A percentile compares a stretch with the other conserved stretches of the same genome.
Evolutionary conservation across 2,888 invertebrate genomes (phyloP).

Genomic region (Amphipyra berbera): DNA sequence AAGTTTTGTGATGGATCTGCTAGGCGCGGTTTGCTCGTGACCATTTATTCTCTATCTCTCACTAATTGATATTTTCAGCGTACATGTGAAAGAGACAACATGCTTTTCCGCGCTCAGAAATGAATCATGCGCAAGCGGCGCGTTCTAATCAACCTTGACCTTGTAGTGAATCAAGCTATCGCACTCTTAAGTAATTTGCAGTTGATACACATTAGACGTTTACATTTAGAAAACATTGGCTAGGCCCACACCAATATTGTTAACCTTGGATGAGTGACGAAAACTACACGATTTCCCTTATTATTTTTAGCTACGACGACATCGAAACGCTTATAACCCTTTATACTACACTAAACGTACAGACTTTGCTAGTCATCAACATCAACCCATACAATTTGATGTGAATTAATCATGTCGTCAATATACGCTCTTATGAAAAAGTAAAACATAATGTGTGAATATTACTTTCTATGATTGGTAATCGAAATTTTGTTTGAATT

Average conservation of each 20-base stretch:
- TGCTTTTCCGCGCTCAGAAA: conserved; percentile 56
- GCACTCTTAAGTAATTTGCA: conserved; percentile 73
- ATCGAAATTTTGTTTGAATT: too few relatives aligned
- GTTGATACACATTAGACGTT: conserved; percentile 57
- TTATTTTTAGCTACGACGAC: conserved; percentile 5
- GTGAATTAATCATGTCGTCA: too few relatives aligned
- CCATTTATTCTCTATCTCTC: conserved; percentile 65
- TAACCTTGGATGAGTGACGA: conserved; percentile 15
- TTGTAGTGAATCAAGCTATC: conserved; percentile 78
- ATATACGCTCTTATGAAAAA: too few relatives aligned
- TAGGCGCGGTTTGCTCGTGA: conserved; percentile 59
- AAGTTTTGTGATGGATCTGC: conserved; percentile 78
- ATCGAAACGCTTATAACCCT: neutral
- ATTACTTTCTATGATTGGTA: too few relatives aligned
- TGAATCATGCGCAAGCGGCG: conserved; percentile 65
- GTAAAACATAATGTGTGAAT: too few relatives aligned
- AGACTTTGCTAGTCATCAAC: conserved; percentile 13
- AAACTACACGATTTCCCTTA: neutral
- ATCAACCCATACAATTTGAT: conserved; percentile 1
- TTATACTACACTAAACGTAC: neutral
- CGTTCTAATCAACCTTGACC: conserved; percentile 83
- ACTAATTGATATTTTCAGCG: conserved; percentile 51
- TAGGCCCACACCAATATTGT: conserved; percentile 22
- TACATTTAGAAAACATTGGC: conserved; percentile 30
- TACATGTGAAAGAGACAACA: conserved; percentile 69